Conservation (phyloP, 2,888 invertebrate species). For the Andrena praecox region DNA sequence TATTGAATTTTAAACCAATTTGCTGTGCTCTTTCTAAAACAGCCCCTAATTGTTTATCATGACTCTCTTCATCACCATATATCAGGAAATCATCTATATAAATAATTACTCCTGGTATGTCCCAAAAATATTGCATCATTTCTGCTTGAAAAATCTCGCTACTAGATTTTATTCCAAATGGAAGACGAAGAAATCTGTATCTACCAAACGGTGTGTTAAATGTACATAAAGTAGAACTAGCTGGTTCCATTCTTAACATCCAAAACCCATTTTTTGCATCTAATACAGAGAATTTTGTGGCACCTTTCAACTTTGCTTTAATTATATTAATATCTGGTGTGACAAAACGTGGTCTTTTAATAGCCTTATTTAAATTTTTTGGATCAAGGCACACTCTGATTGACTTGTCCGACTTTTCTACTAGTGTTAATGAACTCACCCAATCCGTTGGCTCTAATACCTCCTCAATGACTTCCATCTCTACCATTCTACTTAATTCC, state of each 20-base stretch:
- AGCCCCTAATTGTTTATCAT: not conserved
- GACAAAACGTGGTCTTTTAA: not conserved
- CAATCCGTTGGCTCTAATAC: not conserved
- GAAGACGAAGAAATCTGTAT: not conserved
- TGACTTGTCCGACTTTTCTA: not conserved
- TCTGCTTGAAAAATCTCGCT: not conserved
- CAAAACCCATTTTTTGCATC: not conserved
- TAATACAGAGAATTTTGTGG: not conserved
- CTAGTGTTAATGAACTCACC: not conserved
- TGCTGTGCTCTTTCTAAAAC: not conserved
- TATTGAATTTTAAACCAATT: constrained; percentile 7
- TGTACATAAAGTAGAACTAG: not conserved
- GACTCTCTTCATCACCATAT: too few relatives aligned
- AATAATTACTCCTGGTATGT: not conserved
- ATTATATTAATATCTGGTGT: not conserved
- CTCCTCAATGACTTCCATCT: not conserved
- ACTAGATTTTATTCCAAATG: not conserved
- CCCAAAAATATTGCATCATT: not conserved
- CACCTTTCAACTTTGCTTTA: not conserved
- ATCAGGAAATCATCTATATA: not conserved
- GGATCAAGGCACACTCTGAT: not conserved
- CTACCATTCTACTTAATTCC: not conserved
- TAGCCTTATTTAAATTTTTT: not conserved
- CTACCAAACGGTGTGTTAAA: not conserved
- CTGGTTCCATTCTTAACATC: not conserved